Percentiles rank a stretch among this genome's conserved stretches.
Evolutionary conservation across 2,113 vertebrate species (phyloP).

Genomic region (Pardalotus punctatus): DNA sequence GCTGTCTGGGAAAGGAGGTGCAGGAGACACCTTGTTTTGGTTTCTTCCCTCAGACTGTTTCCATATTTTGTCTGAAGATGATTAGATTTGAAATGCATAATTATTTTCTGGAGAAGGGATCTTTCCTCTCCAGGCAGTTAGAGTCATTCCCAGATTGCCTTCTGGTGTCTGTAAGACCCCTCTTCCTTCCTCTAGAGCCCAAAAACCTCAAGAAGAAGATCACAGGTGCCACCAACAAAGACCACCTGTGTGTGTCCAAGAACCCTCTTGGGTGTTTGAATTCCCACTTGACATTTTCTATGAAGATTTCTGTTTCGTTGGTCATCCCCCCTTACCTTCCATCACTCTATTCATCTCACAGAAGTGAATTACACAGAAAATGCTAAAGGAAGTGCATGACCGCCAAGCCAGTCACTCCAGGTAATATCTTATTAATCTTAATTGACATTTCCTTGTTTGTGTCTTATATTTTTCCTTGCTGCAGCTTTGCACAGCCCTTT

Average conservation of each 20-base stretch:
- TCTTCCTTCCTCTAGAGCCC: not conserved
- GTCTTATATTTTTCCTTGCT: not conserved
- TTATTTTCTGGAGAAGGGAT: not conserved
- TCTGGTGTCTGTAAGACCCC: not conserved
- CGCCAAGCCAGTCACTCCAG: not conserved
- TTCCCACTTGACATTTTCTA: not conserved
- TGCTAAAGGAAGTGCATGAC: not conserved
- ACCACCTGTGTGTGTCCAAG: not conserved
- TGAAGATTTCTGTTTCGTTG: not conserved
- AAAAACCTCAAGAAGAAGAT: not conserved
- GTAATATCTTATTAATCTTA: slow-evolving; percentile 20
- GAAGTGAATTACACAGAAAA: not conserved
- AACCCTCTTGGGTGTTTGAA: not conserved
- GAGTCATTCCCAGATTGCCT: not conserved
- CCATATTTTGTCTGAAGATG: not conserved
- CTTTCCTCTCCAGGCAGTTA: not conserved
- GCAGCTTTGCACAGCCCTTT: not conserved
- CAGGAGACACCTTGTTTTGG: slow-evolving; percentile 41
- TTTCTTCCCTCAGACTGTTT: slow-evolving; percentile 10
- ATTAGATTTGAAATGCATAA: not conserved
- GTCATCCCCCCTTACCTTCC: not conserved
- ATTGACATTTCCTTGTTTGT: slow-evolving; percentile 40
- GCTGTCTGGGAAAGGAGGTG: slow-evolving; percentile 45
- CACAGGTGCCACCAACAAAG: not conserved
- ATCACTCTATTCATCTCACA: not conserved